A percentile compares a stretch with the other conserved stretches of the same genome.
Conservation (phyloP, 1,140 invertebrate genomes). For the Drosophila gunungcola region DNA sequence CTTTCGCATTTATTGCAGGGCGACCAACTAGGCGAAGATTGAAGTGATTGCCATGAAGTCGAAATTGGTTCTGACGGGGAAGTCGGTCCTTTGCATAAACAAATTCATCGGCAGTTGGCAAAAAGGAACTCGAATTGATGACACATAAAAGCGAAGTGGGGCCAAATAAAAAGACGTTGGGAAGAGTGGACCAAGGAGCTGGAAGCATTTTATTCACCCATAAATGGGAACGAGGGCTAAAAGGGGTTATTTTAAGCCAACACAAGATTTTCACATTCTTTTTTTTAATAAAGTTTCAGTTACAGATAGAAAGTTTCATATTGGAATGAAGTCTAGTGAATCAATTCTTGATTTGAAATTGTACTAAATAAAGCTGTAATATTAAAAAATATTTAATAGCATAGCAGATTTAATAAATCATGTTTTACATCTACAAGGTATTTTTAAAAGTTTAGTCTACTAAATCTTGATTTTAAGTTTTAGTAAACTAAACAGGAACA, state of each 20-base stretch:
- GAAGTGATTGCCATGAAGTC: conserved; percentile 55
- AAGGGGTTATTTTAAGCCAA: not conserved
- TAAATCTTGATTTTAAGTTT: too few species aligned
- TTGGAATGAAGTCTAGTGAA: too few species aligned
- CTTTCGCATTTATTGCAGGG: conserved; percentile 41
- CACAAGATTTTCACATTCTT: not conserved
- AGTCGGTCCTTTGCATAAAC: conserved; percentile 48
- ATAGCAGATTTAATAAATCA: too few species aligned
- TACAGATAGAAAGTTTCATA: too few species aligned
- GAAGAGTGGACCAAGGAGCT: conserved; percentile 2
- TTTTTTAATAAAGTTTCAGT: not conserved
- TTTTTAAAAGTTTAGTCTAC: too few species aligned
- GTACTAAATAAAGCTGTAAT: too few species aligned
- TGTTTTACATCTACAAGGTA: too few species aligned
- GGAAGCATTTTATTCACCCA: conserved; percentile 6
- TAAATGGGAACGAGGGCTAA: not conserved
- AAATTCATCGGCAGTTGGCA: conserved; percentile 55
- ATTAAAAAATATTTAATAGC: too few species aligned
- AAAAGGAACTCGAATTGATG: conserved; percentile 47
- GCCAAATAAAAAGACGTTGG: conserved; percentile 2
- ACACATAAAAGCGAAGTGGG: conserved; percentile 18
- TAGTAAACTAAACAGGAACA: too few species aligned
- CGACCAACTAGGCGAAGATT: conserved; percentile 45
- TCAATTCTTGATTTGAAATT: too few species aligned
- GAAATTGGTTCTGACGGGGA: conserved; percentile 23